These are phyloP conservation scores for Gandaritis pyraliata DNA, from an alignment of 2,888 invertebrate genomes.

Conservation along the genomic window DNA sequence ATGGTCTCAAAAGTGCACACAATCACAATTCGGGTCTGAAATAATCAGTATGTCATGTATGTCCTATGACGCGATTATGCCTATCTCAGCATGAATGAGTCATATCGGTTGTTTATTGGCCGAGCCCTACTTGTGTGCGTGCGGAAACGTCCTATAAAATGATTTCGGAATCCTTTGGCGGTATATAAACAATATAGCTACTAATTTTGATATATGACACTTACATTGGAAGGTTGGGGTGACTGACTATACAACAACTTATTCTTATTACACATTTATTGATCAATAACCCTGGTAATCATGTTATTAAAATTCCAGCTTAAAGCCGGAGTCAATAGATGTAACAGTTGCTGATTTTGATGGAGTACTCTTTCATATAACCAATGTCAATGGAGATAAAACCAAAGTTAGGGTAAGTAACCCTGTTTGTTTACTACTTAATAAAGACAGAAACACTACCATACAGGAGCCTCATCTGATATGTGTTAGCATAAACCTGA, in stretches of 20 bases:
- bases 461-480: neutral
- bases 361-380: constrained; percentile 99
- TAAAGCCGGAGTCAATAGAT: constrained; percentile 98
- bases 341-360: constrained; percentile 98
- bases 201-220: constrained; percentile 50
- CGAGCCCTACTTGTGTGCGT: constrained; percentile 58
- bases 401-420: constrained; percentile 96
- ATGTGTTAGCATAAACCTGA: too few species aligned
- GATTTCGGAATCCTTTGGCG: constrained; percentile 69
- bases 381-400: constrained; percentile 98
- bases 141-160: constrained; percentile 75
- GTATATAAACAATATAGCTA: constrained; percentile 62
- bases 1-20: constrained; percentile 42
- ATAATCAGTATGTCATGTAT: constrained; percentile 55
- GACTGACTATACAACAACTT: constrained; percentile 13
- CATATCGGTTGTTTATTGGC: constrained; percentile 70
- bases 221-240: constrained; percentile 39
- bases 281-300: neutral
- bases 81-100: constrained; percentile 77
- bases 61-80: constrained; percentile 69
- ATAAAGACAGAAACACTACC: neutral
- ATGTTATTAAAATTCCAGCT: constrained; percentile 84
- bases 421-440: neutral
- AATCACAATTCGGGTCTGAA: constrained; percentile 44
- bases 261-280: neutral